Conservation (phyloP, 2,113 vertebrate genomes). For the Pagrus major region DNA sequence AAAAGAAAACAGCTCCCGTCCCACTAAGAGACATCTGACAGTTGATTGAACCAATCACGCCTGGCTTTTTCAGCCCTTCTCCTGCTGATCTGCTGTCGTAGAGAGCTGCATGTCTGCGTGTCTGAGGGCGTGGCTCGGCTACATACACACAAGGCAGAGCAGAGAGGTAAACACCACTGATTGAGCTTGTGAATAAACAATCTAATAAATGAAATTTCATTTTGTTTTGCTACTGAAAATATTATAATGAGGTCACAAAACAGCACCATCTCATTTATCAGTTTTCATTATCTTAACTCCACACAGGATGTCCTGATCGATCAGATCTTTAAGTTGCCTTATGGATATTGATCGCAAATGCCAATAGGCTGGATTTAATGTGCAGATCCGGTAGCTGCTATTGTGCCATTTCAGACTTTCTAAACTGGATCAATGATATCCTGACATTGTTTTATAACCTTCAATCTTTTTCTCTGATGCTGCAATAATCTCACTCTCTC, state of each 20-base stretch:
- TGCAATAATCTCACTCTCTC: constrained; percentile 3
- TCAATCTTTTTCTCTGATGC: constrained; percentile 4
- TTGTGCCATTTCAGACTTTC: constrained; percentile 30
- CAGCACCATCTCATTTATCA: background rate
- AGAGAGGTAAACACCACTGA: background rate
- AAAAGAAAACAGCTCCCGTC: background rate
- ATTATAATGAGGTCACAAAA: constrained; percentile 1
- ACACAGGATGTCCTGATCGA: constrained; percentile 31
- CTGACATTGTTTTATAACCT: constrained; percentile 5
- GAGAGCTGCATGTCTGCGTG: no score
- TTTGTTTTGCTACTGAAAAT: background rate
- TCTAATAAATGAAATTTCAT: background rate
- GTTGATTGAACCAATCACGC: constrained; percentile 8
- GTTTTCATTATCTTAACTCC: constrained; percentile 39
- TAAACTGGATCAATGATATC: constrained; percentile 32
- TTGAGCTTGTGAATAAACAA: background rate
- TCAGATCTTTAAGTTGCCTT: constrained; percentile 30
- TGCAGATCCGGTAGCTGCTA: constrained; percentile 1
- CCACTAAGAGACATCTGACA: background rate
- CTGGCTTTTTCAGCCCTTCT: background rate
- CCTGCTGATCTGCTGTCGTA: background rate
- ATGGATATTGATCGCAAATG: constrained; percentile 48
- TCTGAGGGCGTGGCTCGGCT: no score
- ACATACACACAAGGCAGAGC: no score
- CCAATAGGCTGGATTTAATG: constrained; percentile 15